Conservation (phyloP, 2,797 vertebrate genomes). For the Sebastes matsubarae region DNA sequence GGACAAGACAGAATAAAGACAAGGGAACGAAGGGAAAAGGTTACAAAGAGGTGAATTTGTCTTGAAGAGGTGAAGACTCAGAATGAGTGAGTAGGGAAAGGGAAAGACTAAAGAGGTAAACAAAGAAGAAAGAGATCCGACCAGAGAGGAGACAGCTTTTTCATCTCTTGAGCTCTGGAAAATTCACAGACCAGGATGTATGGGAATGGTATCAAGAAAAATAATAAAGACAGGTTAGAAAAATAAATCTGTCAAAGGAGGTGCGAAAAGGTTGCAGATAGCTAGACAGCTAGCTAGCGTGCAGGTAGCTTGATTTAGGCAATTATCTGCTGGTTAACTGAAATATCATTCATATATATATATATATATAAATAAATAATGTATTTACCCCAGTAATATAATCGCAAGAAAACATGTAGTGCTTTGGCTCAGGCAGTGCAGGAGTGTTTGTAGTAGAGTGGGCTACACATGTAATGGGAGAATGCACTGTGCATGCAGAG, state of each 20-base stretch:
- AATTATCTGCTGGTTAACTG: neutral
- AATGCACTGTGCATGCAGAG: neutral
- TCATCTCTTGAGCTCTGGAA: conserved; percentile 15
- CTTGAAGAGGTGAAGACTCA: conserved; percentile 5
- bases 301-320: neutral
- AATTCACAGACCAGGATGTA: neutral
- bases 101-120: conserved; percentile 13
- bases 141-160: neutral
- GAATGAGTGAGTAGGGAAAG: neutral
- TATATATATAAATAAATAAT: neutral
- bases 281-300: too few relatives aligned
- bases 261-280: too few relatives aligned
- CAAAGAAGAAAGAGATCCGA: conserved; percentile 12
- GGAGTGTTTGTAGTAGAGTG: neutral
- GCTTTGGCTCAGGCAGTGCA: neutral
- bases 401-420: neutral
- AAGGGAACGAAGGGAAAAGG: neutral
- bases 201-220: conserved; percentile 46
- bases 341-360: neutral
- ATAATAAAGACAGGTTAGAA: conserved; percentile 8
- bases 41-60: conserved; percentile 28
- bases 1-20: conserved; percentile 68
- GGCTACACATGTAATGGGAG: neutral
- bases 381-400: neutral
- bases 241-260: conserved; percentile 2